Evolutionary conservation across 2,113 vertebrate genomes (phyloP).

Genomic region (Myiagra hebetior): DNA sequence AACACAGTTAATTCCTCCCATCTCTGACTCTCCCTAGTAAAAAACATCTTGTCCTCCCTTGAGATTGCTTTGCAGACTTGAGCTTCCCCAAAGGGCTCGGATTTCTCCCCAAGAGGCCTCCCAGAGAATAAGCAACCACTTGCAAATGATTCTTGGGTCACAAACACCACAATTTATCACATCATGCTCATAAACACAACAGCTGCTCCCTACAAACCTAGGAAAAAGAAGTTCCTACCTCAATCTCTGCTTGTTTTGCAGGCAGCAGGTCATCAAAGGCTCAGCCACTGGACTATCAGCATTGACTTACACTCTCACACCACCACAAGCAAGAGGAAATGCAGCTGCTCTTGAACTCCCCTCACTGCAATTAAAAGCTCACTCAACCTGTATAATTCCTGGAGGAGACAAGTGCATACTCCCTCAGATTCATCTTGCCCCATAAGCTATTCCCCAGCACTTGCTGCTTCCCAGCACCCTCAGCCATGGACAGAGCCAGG

Average conservation of each 20-base stretch:
- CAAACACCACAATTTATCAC: neutral
- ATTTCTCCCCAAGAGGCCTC: neutral
- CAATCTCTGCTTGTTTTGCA: neutral
- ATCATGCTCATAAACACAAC: neutral
- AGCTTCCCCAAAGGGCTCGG: neutral
- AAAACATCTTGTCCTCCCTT: neutral
- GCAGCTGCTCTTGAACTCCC: neutral
- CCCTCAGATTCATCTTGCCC: neutral
- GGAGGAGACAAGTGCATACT: rapidly evolving
- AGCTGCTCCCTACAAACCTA: neutral
- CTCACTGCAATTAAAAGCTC: neutral
- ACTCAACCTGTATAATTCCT: neutral
- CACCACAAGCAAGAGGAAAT: neutral
- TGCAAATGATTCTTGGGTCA: neutral
- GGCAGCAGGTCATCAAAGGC: neutral
- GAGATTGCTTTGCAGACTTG: neutral
- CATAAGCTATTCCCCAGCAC: neutral
- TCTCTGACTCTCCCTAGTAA: neutral
- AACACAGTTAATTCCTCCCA: neutral
- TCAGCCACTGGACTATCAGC: neutral
- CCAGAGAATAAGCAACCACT: neutral
- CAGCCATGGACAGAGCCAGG: neutral
- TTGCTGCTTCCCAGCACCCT: neutral
- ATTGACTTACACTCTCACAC: neutral
- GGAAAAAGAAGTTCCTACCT: neutral